These are phyloP conservation scores for Triplophysa siluroides DNA, from an alignment of 2,113 vertebrate species.

Conservation along the genomic window DNA sequence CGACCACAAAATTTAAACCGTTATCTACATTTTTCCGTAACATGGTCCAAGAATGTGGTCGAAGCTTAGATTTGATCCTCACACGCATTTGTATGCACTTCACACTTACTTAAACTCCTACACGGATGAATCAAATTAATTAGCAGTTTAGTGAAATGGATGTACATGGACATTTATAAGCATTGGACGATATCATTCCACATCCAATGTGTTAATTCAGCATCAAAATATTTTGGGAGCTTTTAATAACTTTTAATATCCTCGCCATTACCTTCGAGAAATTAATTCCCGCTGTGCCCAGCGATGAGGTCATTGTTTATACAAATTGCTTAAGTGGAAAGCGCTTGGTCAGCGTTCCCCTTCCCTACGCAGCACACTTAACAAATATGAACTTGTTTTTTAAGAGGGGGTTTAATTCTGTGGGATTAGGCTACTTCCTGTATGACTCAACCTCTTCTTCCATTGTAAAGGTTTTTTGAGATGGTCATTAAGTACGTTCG, in stretches of 20 bases:
- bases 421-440: slow-evolving; percentile 6
- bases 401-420: slow-evolving; percentile 9
- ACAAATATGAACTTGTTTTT: slow-evolving; percentile 21
- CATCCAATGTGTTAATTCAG: neutral
- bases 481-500: slow-evolving; percentile 10
- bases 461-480: neutral
- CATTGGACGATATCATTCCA: neutral
- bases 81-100: neutral
- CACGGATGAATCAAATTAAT: neutral
- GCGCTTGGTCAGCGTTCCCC: slow-evolving; percentile 25
- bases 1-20: neutral
- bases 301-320: slow-evolving; percentile 38
- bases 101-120: too few species aligned
- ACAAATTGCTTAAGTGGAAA: slow-evolving; percentile 25
- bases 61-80: neutral
- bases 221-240: neutral
- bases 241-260: slow-evolving; percentile 31
- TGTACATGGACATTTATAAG: too few species aligned
- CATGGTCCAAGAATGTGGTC: neutral
- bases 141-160: too few species aligned
- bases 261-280: slow-evolving; percentile 5
- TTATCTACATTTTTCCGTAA: slow-evolving; percentile 1
- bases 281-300: slow-evolving; percentile 1
- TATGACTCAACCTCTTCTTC: slow-evolving; percentile 23
- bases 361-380: slow-evolving; percentile 17